Evolutionary conservation across 2,797 vertebrate genomes (phyloP), one percentile per base, ranked within the genome.

Genomic region (Myripristis jacobus): DNA sequence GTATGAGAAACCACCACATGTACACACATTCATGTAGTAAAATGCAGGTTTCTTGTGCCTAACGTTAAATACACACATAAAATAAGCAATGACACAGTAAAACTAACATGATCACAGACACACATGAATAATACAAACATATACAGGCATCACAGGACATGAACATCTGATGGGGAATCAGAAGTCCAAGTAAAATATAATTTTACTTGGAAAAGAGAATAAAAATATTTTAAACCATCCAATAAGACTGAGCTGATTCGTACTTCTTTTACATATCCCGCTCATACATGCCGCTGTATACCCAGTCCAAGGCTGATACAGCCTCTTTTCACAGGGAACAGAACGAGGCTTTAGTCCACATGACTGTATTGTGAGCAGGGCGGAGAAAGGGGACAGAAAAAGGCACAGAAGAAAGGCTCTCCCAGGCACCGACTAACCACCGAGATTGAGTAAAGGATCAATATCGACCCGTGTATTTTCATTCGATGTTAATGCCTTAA

Each of bases 401-500:
- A 47, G 25, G 36, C 44, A 13, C 11, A 41, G 18, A 3, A 19
- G 51, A 15, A 15, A 13, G 46, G 18, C 11, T 38, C 36, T 38
- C 43, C 13, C 34, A 16, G 19, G n/a, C n/a, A 27, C 75, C 47
- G 12, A 75, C 47, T 21, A 57, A 36, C 52, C 51, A 22, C n/a
- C 41, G 47, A 66, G 43, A 46, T 36, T 2, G 38, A 48, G 36
- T 3, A n/a, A 43, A 62, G 57, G 55, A 74, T 24, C 63, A 29
- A 47, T 50, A 82, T 55, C 66, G 65, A 80, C 24, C 61, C 29
- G 13, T 73, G 56, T 58, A 73, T 84, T 73, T 59, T 19, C 67
- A 53, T 31, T 38, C 24, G 19, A 7, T 76, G 76, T 52, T 61
- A 53, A 67, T 34, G 64, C 59, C 68, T 83, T 90, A 82, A 86